Evolutionary conservation across 2,888 invertebrate species (phyloP).

Genomic region (Caenorhabditis sinica): DNA sequence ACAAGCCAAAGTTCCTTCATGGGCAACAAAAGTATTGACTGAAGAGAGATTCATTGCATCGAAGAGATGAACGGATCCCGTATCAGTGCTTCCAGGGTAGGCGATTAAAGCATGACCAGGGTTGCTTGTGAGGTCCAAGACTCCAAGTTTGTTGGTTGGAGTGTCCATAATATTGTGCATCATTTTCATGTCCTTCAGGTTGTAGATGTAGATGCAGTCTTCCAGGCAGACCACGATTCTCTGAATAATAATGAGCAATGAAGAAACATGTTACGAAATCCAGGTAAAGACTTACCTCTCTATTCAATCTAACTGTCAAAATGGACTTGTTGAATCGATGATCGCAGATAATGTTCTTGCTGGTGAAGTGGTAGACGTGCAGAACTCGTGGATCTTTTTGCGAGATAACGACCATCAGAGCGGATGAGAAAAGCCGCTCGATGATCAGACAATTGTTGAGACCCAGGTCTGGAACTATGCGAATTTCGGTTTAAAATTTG

Average conservation of each 20-base stretch:
- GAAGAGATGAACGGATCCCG: constrained; percentile 89
- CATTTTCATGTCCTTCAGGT: constrained; percentile 88
- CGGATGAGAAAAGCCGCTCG: constrained; percentile 97
- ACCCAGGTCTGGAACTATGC: constrained; percentile 38
- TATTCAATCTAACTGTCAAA: constrained; percentile 94
- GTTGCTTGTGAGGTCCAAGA: constrained; percentile 84
- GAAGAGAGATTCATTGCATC: constrained; percentile 95
- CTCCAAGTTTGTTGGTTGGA: constrained; percentile 93
- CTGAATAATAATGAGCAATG: constrained; percentile 86
- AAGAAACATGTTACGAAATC: not conserved
- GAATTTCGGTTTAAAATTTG: not conserved
- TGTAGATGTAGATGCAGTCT: constrained; percentile 98
- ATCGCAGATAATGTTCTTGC: constrained; percentile 89
- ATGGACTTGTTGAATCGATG: constrained; percentile 97
- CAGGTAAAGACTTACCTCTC: constrained; percentile 89
- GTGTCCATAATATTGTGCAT: constrained; percentile 98
- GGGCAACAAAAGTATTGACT: constrained; percentile 96
- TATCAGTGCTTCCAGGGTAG: constrained; percentile 89
- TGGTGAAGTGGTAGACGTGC: constrained; percentile 97
- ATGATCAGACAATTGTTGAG: constrained; percentile 85
- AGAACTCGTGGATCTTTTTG: constrained; percentile 91
- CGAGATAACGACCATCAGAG: constrained; percentile 95
- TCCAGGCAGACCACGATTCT: constrained; percentile 97
- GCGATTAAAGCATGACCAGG: constrained; percentile 93
- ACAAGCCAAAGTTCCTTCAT: constrained; percentile 96